Evolutionary conservation across 2,113 vertebrate genomes (phyloP).

Genomic region (Prietella phreatophila): DNA sequence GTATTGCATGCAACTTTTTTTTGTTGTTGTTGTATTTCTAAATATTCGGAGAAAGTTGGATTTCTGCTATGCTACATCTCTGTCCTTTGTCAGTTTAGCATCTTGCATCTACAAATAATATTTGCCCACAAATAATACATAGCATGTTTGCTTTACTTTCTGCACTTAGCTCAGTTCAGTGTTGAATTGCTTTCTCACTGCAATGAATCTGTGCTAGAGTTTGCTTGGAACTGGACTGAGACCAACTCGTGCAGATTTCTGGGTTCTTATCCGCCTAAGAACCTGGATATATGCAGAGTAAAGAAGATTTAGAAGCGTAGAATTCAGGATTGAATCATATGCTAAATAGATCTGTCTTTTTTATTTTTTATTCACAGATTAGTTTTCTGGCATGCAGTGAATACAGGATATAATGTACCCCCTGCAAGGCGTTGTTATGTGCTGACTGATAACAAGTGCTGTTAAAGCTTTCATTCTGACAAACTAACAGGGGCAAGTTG

Average conservation of each 20-base stretch:
- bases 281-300: background rate
- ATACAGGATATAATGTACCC: background rate
- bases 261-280: background rate
- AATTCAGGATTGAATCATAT: background rate
- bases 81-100: background rate
- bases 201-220: background rate
- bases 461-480: conserved; percentile 29
- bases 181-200: background rate
- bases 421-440: background rate
- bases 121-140: background rate
- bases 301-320: background rate
- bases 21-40: background rate
- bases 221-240: background rate
- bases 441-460: background rate
- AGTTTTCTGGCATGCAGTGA: background rate
- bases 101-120: background rate
- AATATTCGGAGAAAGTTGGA: background rate
- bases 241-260: background rate
- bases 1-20: background rate
- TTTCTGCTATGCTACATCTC: background rate
- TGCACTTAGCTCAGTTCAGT: background rate
- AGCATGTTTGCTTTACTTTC: background rate
- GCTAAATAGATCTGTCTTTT: background rate
- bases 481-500: conserved; percentile 28
- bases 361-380: background rate